A percentile compares a stretch with the other conserved stretches of the same genome.
phyloP scores from a whole-genome alignment of 2,113 vertebrate genomes.

The Tragelaphus scriptus region DNA sequence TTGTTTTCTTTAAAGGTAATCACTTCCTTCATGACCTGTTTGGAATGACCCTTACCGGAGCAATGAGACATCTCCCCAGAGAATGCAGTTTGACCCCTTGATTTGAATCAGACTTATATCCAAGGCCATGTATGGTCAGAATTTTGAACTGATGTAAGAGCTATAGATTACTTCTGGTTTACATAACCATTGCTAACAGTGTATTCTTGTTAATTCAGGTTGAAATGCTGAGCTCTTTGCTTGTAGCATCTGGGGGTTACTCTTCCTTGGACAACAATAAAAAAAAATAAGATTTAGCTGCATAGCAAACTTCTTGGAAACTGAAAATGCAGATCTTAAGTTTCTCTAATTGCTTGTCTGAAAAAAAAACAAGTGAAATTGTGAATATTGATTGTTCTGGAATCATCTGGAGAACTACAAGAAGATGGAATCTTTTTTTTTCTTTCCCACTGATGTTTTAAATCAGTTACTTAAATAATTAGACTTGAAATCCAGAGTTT shows the following conservation, averaged over 20 bases:
- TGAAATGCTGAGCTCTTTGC: slow-evolving; percentile 32
- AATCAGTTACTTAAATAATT: slow-evolving; percentile 28
- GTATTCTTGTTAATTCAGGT: slow-evolving; percentile 25
- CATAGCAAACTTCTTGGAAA: slow-evolving; percentile 18
- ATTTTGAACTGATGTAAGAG: background rate
- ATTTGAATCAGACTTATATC: background rate
- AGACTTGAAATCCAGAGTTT: slow-evolving; percentile 29
- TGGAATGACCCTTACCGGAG: slow-evolving; percentile 45
- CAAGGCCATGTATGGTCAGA: background rate
- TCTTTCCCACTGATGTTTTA: background rate
- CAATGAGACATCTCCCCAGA: slow-evolving; percentile 39
- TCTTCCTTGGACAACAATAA: slow-evolving; percentile 12
- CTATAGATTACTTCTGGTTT: background rate
- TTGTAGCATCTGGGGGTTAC: background rate
- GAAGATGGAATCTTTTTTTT: background rate
- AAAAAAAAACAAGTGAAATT: slow-evolving; percentile 35
- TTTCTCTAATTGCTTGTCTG: background rate
- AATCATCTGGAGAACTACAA: background rate
- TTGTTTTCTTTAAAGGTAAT: background rate
- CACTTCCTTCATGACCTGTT: background rate
- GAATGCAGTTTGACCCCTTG: slow-evolving; percentile 19
- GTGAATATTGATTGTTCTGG: slow-evolving; percentile 11
- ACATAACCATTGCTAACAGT: background rate
- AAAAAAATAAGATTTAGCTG: background rate
- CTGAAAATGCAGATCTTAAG: slow-evolving; percentile 24